Conservation (phyloP, 2,113 vertebrate species). For the Albula glossodonta region DNA sequence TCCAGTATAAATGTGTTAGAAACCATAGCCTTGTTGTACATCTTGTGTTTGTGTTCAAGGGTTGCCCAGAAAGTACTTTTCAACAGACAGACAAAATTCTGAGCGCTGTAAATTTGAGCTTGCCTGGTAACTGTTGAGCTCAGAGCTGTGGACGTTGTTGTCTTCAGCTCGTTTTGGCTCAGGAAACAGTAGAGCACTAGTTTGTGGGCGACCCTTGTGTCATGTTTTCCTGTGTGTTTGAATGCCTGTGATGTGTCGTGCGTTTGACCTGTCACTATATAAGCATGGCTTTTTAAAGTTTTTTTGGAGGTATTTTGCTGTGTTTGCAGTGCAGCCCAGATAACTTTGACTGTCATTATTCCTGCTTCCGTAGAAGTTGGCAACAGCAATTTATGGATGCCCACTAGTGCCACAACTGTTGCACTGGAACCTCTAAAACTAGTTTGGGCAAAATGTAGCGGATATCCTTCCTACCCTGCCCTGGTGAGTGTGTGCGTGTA, state of each 20-base stretch:
- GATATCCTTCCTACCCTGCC: conserved; percentile 96
- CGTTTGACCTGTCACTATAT: conserved; percentile 24
- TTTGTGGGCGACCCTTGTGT: not conserved
- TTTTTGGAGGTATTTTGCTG: conserved; percentile 48
- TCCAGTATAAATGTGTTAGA: too few species aligned
- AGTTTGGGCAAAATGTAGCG: conserved; percentile 99
- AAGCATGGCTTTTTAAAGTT: conserved; percentile 50
- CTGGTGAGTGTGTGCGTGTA: conserved; percentile 80
- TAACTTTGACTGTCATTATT: conserved; percentile 66
- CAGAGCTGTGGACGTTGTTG: too few species aligned
- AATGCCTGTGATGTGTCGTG: conserved; percentile 33
- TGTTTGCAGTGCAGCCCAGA: conserved; percentile 45
- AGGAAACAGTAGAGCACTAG: too few species aligned
- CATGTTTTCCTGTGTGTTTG: conserved; percentile 12
- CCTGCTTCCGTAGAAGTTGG: conserved; percentile 85
- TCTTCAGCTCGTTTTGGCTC: too few species aligned
- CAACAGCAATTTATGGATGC: conserved; percentile 96
- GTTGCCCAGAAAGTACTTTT: not conserved
- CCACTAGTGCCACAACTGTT: conserved; percentile 85
- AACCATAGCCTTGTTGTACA: too few species aligned
- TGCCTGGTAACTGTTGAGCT: too few species aligned
- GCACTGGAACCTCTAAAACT: conserved; percentile 94
- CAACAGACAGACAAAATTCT: not conserved
- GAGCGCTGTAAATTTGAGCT: not conserved
- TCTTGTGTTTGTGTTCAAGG: too few species aligned